These are phyloP conservation scores for Jacana jacana DNA, from an alignment of 2,113 vertebrate species.

Conservation along the genomic window DNA sequence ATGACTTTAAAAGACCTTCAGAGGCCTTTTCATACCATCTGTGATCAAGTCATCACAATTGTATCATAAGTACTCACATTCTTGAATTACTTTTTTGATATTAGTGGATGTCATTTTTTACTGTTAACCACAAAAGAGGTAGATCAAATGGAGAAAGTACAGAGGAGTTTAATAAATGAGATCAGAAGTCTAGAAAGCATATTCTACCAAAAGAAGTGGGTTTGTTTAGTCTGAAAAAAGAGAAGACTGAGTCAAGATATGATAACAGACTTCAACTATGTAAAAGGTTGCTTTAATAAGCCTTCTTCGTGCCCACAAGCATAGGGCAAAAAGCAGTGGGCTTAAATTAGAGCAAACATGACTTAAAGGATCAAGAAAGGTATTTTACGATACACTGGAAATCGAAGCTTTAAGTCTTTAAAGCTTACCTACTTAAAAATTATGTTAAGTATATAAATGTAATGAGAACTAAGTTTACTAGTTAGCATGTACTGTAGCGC, in stretches of 20 bases:
- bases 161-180: not conserved
- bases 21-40: not conserved
- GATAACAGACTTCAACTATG: constrained; percentile 42
- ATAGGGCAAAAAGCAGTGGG: not conserved
- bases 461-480: not conserved
- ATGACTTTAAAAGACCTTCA: not conserved
- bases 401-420: not conserved
- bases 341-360: not conserved
- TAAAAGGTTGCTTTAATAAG: constrained; percentile 15
- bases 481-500: not conserved
- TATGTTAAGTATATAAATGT: not conserved
- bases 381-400: not conserved
- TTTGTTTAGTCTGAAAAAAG: constrained; percentile 57
- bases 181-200: not conserved
- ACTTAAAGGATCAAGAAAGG: not conserved
- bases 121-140: not conserved
- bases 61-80: not conserved
- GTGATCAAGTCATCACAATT: not conserved
- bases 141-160: not conserved
- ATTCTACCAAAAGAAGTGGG: not conserved
- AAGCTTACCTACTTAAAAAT: not conserved
- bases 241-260: constrained; percentile 24
- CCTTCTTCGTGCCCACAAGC: not conserved
- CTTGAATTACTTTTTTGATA: not conserved
- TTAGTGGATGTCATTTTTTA: not conserved